Conservation (phyloP, 1,140 invertebrate species). For the Medauroidea extradentata region DNA sequence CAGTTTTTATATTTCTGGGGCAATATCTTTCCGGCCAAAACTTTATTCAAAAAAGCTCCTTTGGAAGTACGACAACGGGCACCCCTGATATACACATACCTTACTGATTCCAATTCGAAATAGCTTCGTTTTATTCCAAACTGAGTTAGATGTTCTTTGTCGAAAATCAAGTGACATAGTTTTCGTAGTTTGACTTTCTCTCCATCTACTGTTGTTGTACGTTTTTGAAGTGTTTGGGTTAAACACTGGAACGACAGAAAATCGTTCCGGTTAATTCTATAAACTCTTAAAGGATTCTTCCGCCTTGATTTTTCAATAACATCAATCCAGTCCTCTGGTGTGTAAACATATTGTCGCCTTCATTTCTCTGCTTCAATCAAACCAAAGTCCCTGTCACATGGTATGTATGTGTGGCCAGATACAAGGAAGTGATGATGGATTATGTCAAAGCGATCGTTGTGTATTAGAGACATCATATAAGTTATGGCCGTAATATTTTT, state of each 20-base stretch:
- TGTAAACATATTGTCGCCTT: conserved; percentile 6
- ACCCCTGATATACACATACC: too few species aligned
- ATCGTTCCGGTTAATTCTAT: conserved; percentile 7
- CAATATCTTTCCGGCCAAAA: too few species aligned
- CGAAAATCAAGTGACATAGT: too few species aligned
- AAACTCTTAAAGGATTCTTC: conserved; percentile 7
- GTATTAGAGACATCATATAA: conserved; percentile 21
- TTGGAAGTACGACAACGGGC: too few species aligned
- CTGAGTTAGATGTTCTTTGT: too few species aligned
- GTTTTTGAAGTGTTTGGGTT: too few species aligned
- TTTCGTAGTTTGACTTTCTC: too few species aligned
- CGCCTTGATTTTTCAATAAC: conserved; percentile 1
- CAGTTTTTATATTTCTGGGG: too few species aligned
- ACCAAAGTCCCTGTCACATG: conserved; percentile 21
- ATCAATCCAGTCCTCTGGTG: conserved; percentile 17
- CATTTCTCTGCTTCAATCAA: conserved; percentile 14
- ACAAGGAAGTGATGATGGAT: conserved; percentile 19
- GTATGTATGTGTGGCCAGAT: conserved; percentile 19
- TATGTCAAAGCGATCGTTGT: conserved; percentile 15
- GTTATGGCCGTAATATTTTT: conserved; percentile 14
- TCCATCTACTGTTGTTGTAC: too few species aligned
- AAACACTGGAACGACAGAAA: conserved; percentile 9
- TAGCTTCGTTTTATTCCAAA: too few species aligned
- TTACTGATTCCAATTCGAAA: too few species aligned
- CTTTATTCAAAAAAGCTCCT: too few species aligned